Evolutionary conservation across 2,113 vertebrate genomes (phyloP), one percentile per base, ranked within the genome.

Genomic region (Eclectus roratus): DNA sequence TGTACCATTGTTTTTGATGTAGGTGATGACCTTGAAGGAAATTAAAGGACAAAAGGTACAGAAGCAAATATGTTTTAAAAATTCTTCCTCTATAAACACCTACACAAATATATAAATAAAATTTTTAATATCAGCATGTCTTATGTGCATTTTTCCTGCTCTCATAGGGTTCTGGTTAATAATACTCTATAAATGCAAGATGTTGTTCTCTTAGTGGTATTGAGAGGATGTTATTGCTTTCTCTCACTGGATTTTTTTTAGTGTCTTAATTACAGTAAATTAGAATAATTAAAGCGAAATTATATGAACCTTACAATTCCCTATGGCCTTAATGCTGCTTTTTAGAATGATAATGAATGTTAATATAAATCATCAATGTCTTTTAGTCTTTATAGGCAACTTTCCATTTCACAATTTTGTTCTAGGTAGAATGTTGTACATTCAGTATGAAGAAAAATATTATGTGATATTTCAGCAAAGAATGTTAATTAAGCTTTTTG

Each of bases 201-300:
- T 90, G 18, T 43, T 76, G 16, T 88, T 58, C 69, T 91, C 47
- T 92, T 64, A 52, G 77, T 95, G 46, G 52, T 95, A 76, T 91
- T 96, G 85, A 97, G 94, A 91, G 33, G 76, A 82, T 94, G 88
- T 93, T 91, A 95, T 35, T 93, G 41, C 52, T 96, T 97, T 97
- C 77, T 94, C 82, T 94, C 46, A 81, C 39, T 77, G n/a, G 7
- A 29, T 71, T 96, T 93, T 96, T 96, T 94, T 82, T 89, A 71
- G 17, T 90, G 68, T 95, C 91, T 97, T 98, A 97, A 98, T 98
- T 98, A 96, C 55, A 96, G 91, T 93, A 96, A 97, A 98, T 97
- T 97, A 95, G 93, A 97, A 97, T 97, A 97, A 97, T 97, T 96
- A 97, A 60, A 93, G 69, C 81, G 78, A 96, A 97, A 97, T 97